Evolutionary conservation across 1,140 invertebrate genomes (phyloP).

Genomic region (Drosophila lacertosa): DNA sequence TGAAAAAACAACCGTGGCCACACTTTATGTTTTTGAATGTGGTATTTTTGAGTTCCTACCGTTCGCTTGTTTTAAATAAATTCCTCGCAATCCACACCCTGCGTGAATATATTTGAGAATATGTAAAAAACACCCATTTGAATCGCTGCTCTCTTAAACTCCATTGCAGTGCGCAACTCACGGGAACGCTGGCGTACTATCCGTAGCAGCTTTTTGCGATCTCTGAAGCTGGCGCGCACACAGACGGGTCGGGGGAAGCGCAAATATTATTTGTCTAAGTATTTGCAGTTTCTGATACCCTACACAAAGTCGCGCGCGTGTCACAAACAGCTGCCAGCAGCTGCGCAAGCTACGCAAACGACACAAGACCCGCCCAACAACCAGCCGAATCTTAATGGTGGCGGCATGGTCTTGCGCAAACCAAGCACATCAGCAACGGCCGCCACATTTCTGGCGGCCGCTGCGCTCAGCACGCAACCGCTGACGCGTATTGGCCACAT

Average conservation of each 20-base stretch:
- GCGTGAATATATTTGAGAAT: not conserved
- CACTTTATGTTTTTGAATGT: too few relatives aligned
- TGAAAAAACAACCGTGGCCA: too few relatives aligned
- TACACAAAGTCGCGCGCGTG: slow-evolving; percentile 73
- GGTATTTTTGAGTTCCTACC: too few relatives aligned
- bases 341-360: not conserved
- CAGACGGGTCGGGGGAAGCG: slow-evolving; percentile 77
- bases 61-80: too few relatives aligned
- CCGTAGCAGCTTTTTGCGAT: slow-evolving; percentile 77
- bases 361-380: not conserved
- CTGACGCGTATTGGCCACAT: slow-evolving; percentile 53
- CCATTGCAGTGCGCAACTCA: slow-evolving; percentile 72
- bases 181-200: slow-evolving; percentile 79
- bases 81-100: too few relatives aligned
- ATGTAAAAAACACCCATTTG: not conserved
- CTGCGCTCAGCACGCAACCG: slow-evolving; percentile 15
- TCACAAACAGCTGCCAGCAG: slow-evolving; percentile 34
- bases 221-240: slow-evolving; percentile 72
- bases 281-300: slow-evolving; percentile 77
- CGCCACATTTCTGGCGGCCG: slow-evolving; percentile 9
- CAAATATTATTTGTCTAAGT: slow-evolving; percentile 80
- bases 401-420: slow-evolving; percentile 60
- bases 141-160: not conserved
- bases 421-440: slow-evolving; percentile 31
- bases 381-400: not conserved